phyloP scores from a whole-genome alignment of 2,113 vertebrate genomes.

The Chitala chitala region DNA sequence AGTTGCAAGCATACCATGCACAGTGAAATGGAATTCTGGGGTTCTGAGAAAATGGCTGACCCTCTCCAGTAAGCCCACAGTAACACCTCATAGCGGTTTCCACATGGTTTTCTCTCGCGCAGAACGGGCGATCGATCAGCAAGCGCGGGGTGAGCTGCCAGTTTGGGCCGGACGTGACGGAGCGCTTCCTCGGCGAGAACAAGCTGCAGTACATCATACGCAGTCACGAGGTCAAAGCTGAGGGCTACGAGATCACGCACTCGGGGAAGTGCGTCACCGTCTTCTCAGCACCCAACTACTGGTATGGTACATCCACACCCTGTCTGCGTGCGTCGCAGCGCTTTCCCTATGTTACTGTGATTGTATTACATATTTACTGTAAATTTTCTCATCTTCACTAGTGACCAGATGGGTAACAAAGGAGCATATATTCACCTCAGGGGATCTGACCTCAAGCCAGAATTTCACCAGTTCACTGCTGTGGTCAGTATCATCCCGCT shows the following conservation, averaged over 20 bases:
- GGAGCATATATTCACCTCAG: slow-evolving; percentile 91
- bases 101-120: background rate
- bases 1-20: too few relatives aligned
- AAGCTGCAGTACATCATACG: slow-evolving; percentile 83
- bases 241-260: slow-evolving; percentile 91
- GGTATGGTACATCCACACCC: slow-evolving; percentile 55
- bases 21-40: too few relatives aligned
- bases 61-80: background rate
- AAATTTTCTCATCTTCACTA: slow-evolving; percentile 37
- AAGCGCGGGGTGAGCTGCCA: slow-evolving; percentile 91
- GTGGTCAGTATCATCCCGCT: slow-evolving; percentile 71
- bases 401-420: slow-evolving; percentile 96
- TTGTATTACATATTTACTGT: background rate
- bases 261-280: slow-evolving; percentile 89
- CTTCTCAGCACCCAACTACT: slow-evolving; percentile 96
- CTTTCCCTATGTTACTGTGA: slow-evolving; percentile 65
- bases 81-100: background rate
- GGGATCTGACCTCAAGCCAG: slow-evolving; percentile 84
- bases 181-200: slow-evolving; percentile 83
- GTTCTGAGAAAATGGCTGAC: background rate
- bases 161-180: slow-evolving; percentile 86
- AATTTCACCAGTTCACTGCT: slow-evolving; percentile 95
- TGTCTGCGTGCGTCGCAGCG: slow-evolving; percentile 65
- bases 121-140: slow-evolving; percentile 82
- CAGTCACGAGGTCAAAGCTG: slow-evolving; percentile 88